Conservation (phyloP, 2,888 invertebrate genomes). For the Cryptocheilus praepositus region DNA sequence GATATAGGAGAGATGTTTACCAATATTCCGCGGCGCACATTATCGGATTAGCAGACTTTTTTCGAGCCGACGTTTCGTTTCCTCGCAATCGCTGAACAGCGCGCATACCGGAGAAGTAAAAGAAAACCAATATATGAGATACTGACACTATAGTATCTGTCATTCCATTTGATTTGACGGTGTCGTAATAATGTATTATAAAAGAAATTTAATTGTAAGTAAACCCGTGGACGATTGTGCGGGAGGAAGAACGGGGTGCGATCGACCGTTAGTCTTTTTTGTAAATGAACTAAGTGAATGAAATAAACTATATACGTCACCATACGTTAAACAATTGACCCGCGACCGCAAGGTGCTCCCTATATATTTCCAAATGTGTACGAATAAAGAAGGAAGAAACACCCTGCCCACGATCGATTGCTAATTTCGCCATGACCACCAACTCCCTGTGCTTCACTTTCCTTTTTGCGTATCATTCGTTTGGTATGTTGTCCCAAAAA, state of each 20-base stretch:
- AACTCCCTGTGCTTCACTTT: too few species aligned
- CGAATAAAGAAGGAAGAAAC: slow-evolving; percentile 22
- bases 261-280: slow-evolving; percentile 64
- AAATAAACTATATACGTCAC: slow-evolving; percentile 62
- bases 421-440: too few species aligned
- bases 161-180: slow-evolving; percentile 65
- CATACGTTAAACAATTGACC: slow-evolving; percentile 19
- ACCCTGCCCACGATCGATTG: slow-evolving; percentile 5
- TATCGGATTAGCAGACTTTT: too few species aligned
- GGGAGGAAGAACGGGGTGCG: slow-evolving; percentile 32
- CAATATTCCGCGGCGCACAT: too few species aligned
- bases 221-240: slow-evolving; percentile 49
- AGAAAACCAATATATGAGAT: slow-evolving; percentile 34
- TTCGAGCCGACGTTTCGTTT: too few species aligned
- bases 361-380: slow-evolving; percentile 21
- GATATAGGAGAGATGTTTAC: too few species aligned
- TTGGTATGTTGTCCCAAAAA: too few species aligned
- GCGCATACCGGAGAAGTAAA: slow-evolving; percentile 31
- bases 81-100: slow-evolving; percentile 50
- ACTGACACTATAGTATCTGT: slow-evolving; percentile 55
- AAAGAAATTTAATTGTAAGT: slow-evolving; percentile 56
- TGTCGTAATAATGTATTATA: slow-evolving; percentile 60
- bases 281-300: slow-evolving; percentile 68
- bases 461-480: too few species aligned
- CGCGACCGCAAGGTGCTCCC: slow-evolving; percentile 1